Evolutionary conservation across 2,113 vertebrate genomes (phyloP), one percentile per base, ranked within the genome.

Genomic region (Charina bottae): DNA sequence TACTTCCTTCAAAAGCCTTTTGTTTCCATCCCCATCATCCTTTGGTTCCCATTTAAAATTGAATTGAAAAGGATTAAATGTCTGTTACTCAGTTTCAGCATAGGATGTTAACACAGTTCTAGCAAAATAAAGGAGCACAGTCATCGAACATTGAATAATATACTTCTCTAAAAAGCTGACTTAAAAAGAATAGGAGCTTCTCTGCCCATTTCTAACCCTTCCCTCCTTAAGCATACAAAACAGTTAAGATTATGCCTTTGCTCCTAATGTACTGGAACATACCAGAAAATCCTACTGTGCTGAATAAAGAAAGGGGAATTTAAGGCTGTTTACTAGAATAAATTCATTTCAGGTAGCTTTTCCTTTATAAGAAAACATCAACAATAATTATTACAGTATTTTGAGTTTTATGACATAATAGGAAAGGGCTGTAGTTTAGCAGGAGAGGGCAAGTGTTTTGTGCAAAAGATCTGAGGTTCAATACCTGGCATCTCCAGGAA

Each of bases 11-110:
- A 89, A 92, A 64, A 59, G 49, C 56, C 5, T 88, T 92, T 92
- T 92, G 87, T 92, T 87, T 89, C 46, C 91, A 84, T 64, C 72
- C 28, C 12, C 54, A 23, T 87, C 56, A 62, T 72, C 58, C 56
- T 92, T 92, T 54, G 58, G 87, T 89, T 92, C 72, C 87, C 85
- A 78, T 15, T 94, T 95, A 42, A 89, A 93, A 83, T 54, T 93
- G 72, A 95, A 85, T 58, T 64, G 37, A 24, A 58, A 68, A 92
- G 46, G 68, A 90, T 83, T 88, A 91, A 91, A 85, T 95, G 89
- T 94, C 86, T 85, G 28, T 87, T 89, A 2, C 88, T 93, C 78
- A 89, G 24, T 68, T 56, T 85, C 53, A 89, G 68, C 2, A 0
- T 54, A 87, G 90, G 87, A 46, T 88, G 17, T 58, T 84, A 85